These are phyloP conservation scores for Drosophila ananassae DNA, from an alignment of 1,140 invertebrate genomes.

Conservation along the genomic window DNA sequence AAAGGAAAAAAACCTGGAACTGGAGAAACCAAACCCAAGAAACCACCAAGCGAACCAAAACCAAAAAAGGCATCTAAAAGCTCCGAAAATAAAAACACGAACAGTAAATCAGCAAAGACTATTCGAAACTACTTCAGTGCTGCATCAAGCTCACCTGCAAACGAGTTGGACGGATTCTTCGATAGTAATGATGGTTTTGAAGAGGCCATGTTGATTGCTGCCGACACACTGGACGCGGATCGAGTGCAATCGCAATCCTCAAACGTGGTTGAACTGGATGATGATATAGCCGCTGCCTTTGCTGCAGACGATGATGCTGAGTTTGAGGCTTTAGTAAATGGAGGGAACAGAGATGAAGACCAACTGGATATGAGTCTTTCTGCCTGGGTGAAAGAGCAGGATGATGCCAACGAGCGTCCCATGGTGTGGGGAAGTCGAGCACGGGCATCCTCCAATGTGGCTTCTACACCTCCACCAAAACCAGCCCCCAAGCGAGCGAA, in stretches of 20 bases:
- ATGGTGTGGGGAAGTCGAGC: conserved; percentile 61
- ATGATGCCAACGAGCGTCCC: conserved; percentile 39
- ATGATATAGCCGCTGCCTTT: conserved; percentile 68
- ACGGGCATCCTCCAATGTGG: conserved; percentile 4
- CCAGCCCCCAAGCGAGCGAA: conserved; percentile 35
- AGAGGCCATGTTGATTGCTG: conserved; percentile 57
- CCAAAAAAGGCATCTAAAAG: conserved; percentile 24
- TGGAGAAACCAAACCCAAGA: conserved; percentile 6
- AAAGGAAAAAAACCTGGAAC: not conserved
- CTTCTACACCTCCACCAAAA: conserved; percentile 34
- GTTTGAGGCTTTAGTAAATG: conserved; percentile 57
- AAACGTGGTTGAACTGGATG: conserved; percentile 23
- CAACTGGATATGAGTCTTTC: conserved; percentile 44
- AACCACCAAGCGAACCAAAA: conserved; percentile 22
- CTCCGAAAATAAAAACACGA: not conserved
- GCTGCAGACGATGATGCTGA: conserved; percentile 72
- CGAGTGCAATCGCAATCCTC: not conserved
- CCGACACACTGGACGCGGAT: conserved; percentile 20
- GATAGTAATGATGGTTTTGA: conserved; percentile 78
- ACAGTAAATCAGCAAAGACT: conserved; percentile 3
- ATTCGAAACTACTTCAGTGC: conserved; percentile 47
- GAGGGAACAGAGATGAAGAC: not conserved
- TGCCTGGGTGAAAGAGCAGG: conserved; percentile 37
- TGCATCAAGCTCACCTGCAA: conserved; percentile 1
- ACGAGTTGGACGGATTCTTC: conserved; percentile 63